Evolutionary conservation across 2,797 vertebrate genomes (phyloP).

Genomic region (Darevskia mixta): DNA sequence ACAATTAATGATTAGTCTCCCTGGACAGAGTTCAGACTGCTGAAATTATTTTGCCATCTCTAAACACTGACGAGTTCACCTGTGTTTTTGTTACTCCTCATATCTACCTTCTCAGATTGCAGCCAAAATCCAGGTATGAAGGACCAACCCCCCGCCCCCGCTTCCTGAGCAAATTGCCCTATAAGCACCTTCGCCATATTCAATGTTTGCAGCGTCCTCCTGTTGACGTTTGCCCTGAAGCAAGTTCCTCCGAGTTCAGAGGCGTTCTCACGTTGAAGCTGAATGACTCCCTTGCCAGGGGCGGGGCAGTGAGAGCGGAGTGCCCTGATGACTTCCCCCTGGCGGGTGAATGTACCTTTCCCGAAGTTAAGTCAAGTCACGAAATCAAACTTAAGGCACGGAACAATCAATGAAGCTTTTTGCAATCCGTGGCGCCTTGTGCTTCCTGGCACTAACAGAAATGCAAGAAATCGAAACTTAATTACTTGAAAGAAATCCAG

Average conservation of each 20-base stretch:
- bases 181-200: slow-evolving; percentile 6
- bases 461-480: slow-evolving; percentile 85
- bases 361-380: slow-evolving; percentile 76
- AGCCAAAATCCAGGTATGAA: not conserved
- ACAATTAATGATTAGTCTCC: not conserved
- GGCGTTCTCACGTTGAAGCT: not conserved
- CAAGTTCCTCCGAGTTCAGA: not conserved
- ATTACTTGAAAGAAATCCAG: slow-evolving; percentile 85
- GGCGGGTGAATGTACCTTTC: slow-evolving; percentile 50
- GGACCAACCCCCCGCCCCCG: not conserved
- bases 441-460: slow-evolving; percentile 79
- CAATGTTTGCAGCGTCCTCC: no score
- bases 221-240: no score
- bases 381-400: slow-evolving; percentile 73
- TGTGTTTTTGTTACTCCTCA: not conserved
- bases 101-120: not conserved
- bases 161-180: slow-evolving; percentile 29
- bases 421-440: slow-evolving; percentile 71
- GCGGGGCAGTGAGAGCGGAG: not conserved
- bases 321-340: not conserved
- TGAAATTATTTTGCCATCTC: not conserved
- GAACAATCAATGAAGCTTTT: slow-evolving; percentile 79
- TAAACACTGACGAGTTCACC: not conserved
- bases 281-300: not conserved
- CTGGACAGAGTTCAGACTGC: no score